Evolutionary conservation across 2,888 invertebrate species (phyloP), one percentile per base, ranked within the genome.

Genomic region (Orchesellides sinensis): DNA sequence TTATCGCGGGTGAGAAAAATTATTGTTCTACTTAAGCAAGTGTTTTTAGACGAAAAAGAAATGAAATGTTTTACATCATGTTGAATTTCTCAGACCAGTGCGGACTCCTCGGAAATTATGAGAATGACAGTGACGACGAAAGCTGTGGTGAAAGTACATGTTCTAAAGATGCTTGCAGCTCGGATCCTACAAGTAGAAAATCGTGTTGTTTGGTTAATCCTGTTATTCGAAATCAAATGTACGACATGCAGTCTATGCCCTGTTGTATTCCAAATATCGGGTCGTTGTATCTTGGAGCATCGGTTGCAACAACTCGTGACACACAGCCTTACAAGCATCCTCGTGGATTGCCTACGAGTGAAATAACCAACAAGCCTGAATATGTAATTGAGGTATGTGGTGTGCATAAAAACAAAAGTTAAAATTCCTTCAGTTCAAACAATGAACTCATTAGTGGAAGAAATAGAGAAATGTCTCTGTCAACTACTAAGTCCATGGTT

Each of bases 171-270:
- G 27, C 29, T 12, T 66, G 66, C 25, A 66, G 25, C 25, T 21
- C 66, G 10, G 40, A 65, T 54, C 54, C 65, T 12, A 0, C 10
- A 0, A 40, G 35, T 17, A 17, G 25, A 1, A n/a, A 21, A 17
- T 72, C 80, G 2, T 80, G 66, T 56, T 80, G 72, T 27, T 25
- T 10, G 0, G 47, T 66, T 47, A 72, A 70, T 56, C 65, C 56
- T 19, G 40, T 80, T 29, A 72, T 69, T 17, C 23, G 49, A 12
- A 52, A 66, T 10, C 73, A 59, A 66, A n/a, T 68, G 10, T 19
- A 65, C 1, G 47, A 10, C 0, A 63, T 65, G 21, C 5, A 40
- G 45, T n/a, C 17, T 61, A 47, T 14, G 25, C 5, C 5, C n/a
- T 12, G 17, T 23, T 47, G 70, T 19, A 17, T 77, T 10, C 66